Evolutionary conservation across 2,797 vertebrate genomes (phyloP).

Genomic region (Hydrocynus forskahlii): DNA sequence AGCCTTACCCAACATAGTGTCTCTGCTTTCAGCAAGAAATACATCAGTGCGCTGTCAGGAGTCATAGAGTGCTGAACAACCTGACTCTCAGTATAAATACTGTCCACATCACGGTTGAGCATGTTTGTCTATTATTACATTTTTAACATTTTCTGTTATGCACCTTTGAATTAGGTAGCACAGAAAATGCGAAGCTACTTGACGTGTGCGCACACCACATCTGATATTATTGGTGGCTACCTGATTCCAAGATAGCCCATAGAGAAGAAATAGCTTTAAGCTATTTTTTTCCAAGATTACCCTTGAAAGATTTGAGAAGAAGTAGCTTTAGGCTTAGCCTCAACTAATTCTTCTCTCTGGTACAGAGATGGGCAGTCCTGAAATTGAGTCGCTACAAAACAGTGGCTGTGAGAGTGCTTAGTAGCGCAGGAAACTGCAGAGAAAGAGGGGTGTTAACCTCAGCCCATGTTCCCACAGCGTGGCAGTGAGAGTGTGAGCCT

Average conservation of each 20-base stretch:
- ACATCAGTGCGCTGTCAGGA: background rate
- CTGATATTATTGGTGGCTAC: background rate
- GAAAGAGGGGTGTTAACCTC: constrained; percentile 13
- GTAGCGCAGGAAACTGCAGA: background rate
- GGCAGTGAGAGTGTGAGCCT: background rate
- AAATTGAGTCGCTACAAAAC: background rate
- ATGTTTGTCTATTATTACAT: background rate
- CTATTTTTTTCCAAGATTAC: background rate
- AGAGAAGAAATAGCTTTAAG: background rate
- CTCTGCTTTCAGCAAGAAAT: constrained; percentile 27
- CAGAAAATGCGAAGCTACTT: constrained; percentile 5
- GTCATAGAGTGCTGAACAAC: background rate
- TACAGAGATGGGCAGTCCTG: background rate
- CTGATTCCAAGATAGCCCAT: background rate
- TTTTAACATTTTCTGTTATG: background rate
- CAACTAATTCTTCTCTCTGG: background rate
- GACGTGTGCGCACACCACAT: background rate
- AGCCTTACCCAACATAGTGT: background rate
- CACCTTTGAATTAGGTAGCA: background rate
- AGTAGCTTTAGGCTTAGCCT: background rate
- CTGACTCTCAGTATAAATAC: constrained; percentile 3
- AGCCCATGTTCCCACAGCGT: background rate
- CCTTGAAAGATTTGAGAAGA: background rate
- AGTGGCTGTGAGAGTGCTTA: background rate
- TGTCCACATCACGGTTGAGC: constrained; percentile 6